Evolutionary conservation across 2,888 invertebrate genomes (phyloP).

Genomic region (Amphipyra berbera): DNA sequence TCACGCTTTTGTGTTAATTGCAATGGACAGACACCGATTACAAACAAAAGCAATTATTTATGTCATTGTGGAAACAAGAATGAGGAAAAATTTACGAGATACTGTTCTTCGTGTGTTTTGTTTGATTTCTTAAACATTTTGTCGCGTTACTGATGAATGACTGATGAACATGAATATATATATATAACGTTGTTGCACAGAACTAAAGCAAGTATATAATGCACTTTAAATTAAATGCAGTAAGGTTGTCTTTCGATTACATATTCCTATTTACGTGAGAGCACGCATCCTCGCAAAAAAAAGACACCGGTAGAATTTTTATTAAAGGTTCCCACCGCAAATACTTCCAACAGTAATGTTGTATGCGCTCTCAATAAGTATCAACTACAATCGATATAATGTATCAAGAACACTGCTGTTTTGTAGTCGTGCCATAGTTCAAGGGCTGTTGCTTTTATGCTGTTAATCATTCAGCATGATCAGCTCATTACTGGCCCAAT

Average conservation of each 20-base stretch:
- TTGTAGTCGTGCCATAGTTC: slow-evolving; percentile 9
- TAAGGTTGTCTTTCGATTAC: slow-evolving; percentile 10
- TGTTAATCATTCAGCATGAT: background rate
- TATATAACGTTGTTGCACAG: slow-evolving; percentile 1
- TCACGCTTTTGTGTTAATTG: slow-evolving; percentile 53
- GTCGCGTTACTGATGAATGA: slow-evolving; percentile 2
- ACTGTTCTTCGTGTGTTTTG: slow-evolving; percentile 22
- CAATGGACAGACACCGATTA: slow-evolving; percentile 24
- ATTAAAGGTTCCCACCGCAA: slow-evolving; percentile 38
- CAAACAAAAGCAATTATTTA: slow-evolving; percentile 47
- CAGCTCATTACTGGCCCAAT: no score
- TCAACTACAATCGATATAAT: slow-evolving; percentile 12
- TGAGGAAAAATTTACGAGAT: slow-evolving; percentile 45
- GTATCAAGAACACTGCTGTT: slow-evolving; percentile 17
- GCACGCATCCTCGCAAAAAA: slow-evolving; percentile 21
- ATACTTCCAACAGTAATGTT: slow-evolving; percentile 6
- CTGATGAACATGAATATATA: background rate
- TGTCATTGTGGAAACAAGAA: slow-evolving; percentile 38
- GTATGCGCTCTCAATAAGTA: slow-evolving; percentile 25
- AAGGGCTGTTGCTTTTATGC: background rate
- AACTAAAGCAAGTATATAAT: background rate
- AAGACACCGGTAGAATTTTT: slow-evolving; percentile 40
- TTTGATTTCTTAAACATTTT: slow-evolving; percentile 29
- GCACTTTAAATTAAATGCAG: background rate
- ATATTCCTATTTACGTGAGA: slow-evolving; percentile 27